phyloP scores from a whole-genome alignment of 1,140 invertebrate species.

The Achatina immaculata region DNA sequence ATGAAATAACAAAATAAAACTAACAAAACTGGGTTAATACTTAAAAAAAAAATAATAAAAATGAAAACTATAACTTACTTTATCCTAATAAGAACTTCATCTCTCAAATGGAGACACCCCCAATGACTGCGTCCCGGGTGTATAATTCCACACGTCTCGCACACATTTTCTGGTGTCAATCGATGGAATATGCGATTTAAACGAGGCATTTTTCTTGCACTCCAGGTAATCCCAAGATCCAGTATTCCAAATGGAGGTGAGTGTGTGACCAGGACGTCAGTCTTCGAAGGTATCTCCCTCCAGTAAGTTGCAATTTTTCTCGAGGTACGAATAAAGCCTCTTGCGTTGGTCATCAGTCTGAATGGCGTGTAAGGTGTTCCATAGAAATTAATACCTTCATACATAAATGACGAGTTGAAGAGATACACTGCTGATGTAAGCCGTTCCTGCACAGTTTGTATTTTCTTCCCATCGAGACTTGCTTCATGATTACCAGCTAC shows the following conservation, averaged over 20 bases:
- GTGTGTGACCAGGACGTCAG: conserved; percentile 59
- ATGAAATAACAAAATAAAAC: no score
- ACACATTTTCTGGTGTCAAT: conserved; percentile 17
- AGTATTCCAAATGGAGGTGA: conserved; percentile 54
- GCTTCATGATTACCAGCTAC: conserved; percentile 62
- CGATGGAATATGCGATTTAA: conserved; percentile 21
- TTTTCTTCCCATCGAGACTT: conserved; percentile 37
- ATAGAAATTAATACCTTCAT: conserved; percentile 56
- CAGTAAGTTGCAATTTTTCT: conserved; percentile 50
- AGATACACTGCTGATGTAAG: conserved; percentile 51
- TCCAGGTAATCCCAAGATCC: conserved; percentile 42
- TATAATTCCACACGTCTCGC: conserved; percentile 38
- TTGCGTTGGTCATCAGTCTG: conserved; percentile 46
- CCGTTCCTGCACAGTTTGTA: conserved; percentile 44
- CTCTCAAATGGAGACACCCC: conserved; percentile 43
- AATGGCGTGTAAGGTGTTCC: conserved; percentile 55
- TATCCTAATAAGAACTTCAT: conserved; percentile 46
- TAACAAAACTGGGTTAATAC: no score
- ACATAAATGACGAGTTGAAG: conserved; percentile 48
- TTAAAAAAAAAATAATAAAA: no score
- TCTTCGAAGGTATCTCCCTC: conserved; percentile 51
- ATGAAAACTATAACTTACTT: no score
- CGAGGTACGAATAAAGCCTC: conserved; percentile 43
- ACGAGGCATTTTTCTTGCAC: conserved; percentile 27
- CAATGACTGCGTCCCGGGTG: conserved; percentile 44